Conservation (phyloP, 1,140 invertebrate species). For the Uloborus diversus region DNA sequence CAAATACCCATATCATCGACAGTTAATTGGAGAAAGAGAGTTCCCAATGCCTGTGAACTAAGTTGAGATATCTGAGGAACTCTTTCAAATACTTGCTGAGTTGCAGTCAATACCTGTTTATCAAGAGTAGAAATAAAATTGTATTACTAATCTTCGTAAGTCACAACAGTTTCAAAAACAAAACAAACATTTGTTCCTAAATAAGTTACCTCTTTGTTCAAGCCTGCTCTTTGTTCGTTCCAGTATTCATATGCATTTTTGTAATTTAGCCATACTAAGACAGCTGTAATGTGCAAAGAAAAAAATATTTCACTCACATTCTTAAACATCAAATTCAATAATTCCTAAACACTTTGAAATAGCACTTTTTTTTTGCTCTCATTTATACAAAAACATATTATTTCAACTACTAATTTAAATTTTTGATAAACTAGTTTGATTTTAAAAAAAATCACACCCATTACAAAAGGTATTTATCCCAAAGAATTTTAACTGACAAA, state of each 20-base stretch:
- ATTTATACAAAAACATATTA: too few species aligned
- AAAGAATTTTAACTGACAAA: too few species aligned
- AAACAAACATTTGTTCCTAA: too few species aligned
- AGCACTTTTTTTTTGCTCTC: too few species aligned
- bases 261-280: slow-evolving; percentile 97
- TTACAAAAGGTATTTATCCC: too few species aligned
- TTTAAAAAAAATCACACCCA: too few species aligned
- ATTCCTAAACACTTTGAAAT: too few species aligned
- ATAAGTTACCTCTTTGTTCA: slow-evolving; percentile 73
- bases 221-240: slow-evolving; percentile 90
- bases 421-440: too few species aligned
- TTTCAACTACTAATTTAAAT: too few species aligned
- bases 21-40: slow-evolving; percentile 91
- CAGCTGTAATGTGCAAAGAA: slow-evolving; percentile 75
- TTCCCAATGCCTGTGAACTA: slow-evolving; percentile 74
- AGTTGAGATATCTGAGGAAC: slow-evolving; percentile 68
- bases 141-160: neutral
- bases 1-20: slow-evolving; percentile 98
- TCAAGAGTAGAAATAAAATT: neutral
- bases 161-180: neutral
- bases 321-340: too few species aligned
- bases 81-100: slow-evolving; percentile 79
- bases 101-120: slow-evolving; percentile 80
- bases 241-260: slow-evolving; percentile 99
- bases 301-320: too few species aligned